These are phyloP conservation scores for Ammodramus savannarum DNA, from an alignment of 2,113 vertebrate genomes.

Conservation along the genomic window DNA sequence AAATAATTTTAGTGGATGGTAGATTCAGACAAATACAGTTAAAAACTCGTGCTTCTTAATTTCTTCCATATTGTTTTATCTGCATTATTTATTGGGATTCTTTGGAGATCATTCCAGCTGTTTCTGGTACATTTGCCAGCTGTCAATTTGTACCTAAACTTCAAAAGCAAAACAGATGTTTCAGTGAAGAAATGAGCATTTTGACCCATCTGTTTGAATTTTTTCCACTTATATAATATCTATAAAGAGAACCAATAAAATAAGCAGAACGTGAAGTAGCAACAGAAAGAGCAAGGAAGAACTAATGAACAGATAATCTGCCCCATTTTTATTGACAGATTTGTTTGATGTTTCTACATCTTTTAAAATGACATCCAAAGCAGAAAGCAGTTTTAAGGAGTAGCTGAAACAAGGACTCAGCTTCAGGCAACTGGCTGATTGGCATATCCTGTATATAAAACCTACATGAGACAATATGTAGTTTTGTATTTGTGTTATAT, in stretches of 20 bases:
- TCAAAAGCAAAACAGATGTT: not conserved
- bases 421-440: not conserved
- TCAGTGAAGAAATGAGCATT: not conserved
- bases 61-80: not conserved
- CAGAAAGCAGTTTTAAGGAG: not conserved
- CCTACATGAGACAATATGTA: rapidly evolving
- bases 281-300: not conserved
- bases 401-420: not conserved
- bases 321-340: not conserved
- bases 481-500: not conserved
- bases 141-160: not conserved
- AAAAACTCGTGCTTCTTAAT: not conserved
- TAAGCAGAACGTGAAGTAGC: not conserved
- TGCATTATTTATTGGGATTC: not conserved
- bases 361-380: not conserved
- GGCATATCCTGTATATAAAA: not conserved
- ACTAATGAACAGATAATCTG: not conserved
- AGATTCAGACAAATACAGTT: not conserved
- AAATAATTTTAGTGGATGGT: not conserved
- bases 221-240: not conserved
- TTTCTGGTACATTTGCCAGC: not conserved
- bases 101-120: not conserved
- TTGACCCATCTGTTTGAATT: not conserved
- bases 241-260: not conserved
- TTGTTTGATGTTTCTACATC: not conserved